These are phyloP conservation scores for Machaerirhynchus nigripectus DNA, from an alignment of 2,113 vertebrate genomes.

Conservation along the genomic window DNA sequence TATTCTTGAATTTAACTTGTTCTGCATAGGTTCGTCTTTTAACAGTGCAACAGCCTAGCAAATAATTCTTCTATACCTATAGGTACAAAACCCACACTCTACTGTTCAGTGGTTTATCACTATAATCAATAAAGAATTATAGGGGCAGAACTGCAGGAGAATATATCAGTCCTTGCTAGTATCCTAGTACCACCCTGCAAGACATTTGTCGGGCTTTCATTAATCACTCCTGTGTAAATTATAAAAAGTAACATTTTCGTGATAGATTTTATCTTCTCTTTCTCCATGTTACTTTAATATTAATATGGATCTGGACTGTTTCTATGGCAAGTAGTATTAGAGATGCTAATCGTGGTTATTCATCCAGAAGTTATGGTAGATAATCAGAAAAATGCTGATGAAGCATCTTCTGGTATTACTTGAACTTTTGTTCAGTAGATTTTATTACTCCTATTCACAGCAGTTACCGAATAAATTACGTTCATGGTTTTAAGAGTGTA, in stretches of 20 bases:
- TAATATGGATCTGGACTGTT: not conserved
- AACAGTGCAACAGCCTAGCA: not conserved
- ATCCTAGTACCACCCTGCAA: not conserved
- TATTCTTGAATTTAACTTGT: not conserved
- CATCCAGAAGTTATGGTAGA: not conserved
- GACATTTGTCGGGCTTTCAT: not conserved
- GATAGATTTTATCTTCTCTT: not conserved
- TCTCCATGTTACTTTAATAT: not conserved
- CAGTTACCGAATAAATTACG: conserved; percentile 9
- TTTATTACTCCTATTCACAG: conserved; percentile 9
- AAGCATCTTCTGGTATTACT: conserved; percentile 6
- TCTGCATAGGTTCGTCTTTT: not conserved
- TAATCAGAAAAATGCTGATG: conserved; percentile 51
- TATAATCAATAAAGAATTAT: not conserved
- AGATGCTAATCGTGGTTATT: conserved; percentile 22
- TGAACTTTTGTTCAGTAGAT: conserved; percentile 30
- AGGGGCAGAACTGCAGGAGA: not conserved
- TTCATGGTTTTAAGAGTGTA: conserved; percentile 4
- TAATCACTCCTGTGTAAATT: not conserved
- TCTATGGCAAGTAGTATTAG: not conserved
- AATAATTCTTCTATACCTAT: not conserved
- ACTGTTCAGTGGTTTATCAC: not conserved
- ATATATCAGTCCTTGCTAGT: not conserved
- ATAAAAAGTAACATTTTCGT: not conserved
- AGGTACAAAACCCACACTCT: rapidly evolving